phyloP scores from a whole-genome alignment of 2,113 vertebrate genomes.

The Gopherus flavomarginatus region DNA sequence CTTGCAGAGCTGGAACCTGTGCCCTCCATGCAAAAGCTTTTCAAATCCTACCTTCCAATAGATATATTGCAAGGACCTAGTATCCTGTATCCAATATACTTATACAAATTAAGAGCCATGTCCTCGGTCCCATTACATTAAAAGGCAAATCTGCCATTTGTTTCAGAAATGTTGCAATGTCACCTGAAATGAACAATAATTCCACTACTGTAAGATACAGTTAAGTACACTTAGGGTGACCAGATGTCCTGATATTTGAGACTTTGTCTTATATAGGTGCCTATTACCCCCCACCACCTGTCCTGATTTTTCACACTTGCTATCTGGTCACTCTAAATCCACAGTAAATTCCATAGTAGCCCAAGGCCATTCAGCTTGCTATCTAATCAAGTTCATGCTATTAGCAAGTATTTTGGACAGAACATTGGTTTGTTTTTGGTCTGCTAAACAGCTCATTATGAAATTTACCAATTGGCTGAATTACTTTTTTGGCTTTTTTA shows the following conservation, averaged over 20 bases:
- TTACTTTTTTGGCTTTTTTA: not conserved
- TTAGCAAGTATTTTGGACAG: constrained; percentile 39
- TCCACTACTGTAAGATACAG: not conserved
- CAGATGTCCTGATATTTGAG: no score
- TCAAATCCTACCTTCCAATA: not conserved
- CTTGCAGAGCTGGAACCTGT: not conserved
- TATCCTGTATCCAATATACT: not conserved
- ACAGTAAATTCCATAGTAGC: constrained; percentile 7
- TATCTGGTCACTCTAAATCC: no score
- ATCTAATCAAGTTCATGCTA: constrained; percentile 9
- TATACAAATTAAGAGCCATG: not conserved
- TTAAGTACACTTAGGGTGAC: not conserved
- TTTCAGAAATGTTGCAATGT: not conserved
- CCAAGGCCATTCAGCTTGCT: not conserved
- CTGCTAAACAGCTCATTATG: constrained; percentile 36
- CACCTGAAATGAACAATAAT: not conserved
- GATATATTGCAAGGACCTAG: not conserved
- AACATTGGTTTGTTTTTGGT: not conserved
- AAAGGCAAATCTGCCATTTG: not conserved
- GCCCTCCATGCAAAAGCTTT: not conserved
- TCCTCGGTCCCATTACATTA: not conserved
- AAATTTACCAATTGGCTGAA: constrained; percentile 5
- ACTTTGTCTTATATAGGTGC: no score
- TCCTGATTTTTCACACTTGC: no score
- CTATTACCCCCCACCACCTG: no score